These are phyloP conservation scores for Luffia ferchaultella DNA, from an alignment of 2,888 invertebrate species.

Conservation along the genomic window DNA sequence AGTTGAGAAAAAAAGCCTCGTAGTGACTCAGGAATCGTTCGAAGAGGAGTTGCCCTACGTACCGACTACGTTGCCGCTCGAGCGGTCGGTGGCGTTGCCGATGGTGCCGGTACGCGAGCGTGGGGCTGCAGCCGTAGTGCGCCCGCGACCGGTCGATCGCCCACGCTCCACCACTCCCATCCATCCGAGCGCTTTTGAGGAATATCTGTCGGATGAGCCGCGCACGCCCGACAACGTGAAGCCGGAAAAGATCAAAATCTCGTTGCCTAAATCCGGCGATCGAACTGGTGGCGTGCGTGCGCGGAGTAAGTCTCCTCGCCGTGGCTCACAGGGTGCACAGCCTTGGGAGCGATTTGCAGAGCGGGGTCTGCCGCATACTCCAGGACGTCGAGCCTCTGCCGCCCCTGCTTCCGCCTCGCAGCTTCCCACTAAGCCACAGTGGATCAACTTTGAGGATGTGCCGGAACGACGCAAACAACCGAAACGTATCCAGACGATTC, in stretches of 20 bases:
- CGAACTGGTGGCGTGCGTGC: neutral
- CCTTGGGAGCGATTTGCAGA: neutral
- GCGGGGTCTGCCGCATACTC: slow-evolving; percentile 22
- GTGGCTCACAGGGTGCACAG: neutral
- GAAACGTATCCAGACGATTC: slow-evolving; percentile 83
- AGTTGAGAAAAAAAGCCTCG: slow-evolving; percentile 78
- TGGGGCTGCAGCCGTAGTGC: slow-evolving; percentile 66
- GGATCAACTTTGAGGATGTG: slow-evolving; percentile 89
- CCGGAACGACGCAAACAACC: slow-evolving; percentile 82
- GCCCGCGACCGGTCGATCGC: slow-evolving; percentile 76
- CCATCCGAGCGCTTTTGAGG: slow-evolving; percentile 20
- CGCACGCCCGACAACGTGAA: slow-evolving; percentile 36
- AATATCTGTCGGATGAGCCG: slow-evolving; percentile 13
- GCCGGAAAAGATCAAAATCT: slow-evolving; percentile 15
- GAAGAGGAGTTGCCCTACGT: slow-evolving; percentile 88
- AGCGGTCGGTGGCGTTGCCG: slow-evolving; percentile 82
- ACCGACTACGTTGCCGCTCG: slow-evolving; percentile 88
- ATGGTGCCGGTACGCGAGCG: slow-evolving; percentile 76
- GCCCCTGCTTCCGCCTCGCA: slow-evolving; percentile 23
- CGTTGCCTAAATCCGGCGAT: neutral
- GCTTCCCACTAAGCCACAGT: slow-evolving; percentile 37
- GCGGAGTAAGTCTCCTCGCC: neutral
- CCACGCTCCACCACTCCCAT: slow-evolving; percentile 51
- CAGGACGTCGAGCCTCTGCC: slow-evolving; percentile 40
- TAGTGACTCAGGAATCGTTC: slow-evolving; percentile 82